Base-by-base conservation (phyloP, 2,888 invertebrate genomes). In the Nomada fabriciana region DNA sequence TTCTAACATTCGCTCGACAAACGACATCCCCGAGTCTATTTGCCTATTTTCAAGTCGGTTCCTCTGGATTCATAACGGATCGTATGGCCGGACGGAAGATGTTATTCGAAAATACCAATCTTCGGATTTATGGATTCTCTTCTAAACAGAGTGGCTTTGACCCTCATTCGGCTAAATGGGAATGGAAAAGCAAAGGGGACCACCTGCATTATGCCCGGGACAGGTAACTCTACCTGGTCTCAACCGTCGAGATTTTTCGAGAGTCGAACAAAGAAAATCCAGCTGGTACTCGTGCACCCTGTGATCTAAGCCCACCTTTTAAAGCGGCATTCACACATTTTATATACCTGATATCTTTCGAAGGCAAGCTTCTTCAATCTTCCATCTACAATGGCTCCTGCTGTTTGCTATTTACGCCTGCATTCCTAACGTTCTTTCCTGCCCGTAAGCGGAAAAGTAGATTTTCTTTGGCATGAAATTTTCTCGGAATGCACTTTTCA, bases 171-270 rank as follows among this genome's bases (percentile, higher is more conserved):
- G 11, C 55, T 18, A 73, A 86, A 61, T 76, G 59, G 67, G 55
- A 77, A 50, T 71, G 64, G 43, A 77, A 77, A 68, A 64, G 75
- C 60, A 68, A 73, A 70, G 53, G 80, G 76, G 82, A 81, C 86
- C 85, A 88, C 88, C 88, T 88, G 88, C 84, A 73, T 74, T 76
- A 65, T 76, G 18, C 68, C 64, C 52, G 61, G 60, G 71, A 73
- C 79, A 81, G 81, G 88, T 85, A 88, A 88, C 79, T 86, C 79
- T 86, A 88, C 85, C 88, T 86, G 88, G 65, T 53, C 63, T 43
- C 29, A 69, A 71, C 76, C 82, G 71, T 29, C 73, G 61, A 86
- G 86, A 86, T 88, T 86, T 80, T 83, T 78, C 76, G 72, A 75
- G 77, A 64, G 64, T 57, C 88, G 77, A 80, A 88, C 88, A 88